Evolutionary conservation across 2,888 invertebrate species (phyloP).

Genomic region (Caenorhabditis sp.): DNA sequence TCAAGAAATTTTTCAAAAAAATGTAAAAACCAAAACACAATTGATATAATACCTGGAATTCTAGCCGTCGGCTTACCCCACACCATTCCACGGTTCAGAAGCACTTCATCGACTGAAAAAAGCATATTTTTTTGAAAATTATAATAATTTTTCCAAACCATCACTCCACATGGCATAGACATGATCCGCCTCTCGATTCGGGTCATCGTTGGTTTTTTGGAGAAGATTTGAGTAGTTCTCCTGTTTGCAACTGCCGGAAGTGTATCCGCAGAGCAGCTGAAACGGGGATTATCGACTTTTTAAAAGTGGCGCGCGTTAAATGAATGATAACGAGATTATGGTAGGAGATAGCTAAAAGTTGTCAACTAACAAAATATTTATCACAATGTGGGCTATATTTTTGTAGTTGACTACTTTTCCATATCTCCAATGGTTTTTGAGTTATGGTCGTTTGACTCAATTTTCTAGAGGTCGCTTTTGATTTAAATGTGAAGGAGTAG

Average conservation of each 20-base stretch:
- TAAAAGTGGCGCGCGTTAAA: no score
- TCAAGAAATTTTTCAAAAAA: background rate
- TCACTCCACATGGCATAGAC: slow-evolving; percentile 83
- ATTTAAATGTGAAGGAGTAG: no score
- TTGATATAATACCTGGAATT: slow-evolving; percentile 78
- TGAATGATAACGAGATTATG: background rate
- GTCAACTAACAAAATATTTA: background rate
- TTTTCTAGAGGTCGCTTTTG: no score
- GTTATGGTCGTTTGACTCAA: background rate
- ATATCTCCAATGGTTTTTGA: background rate
- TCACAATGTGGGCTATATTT: background rate
- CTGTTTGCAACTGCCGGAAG: slow-evolving; percentile 80
- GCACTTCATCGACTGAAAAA: slow-evolving; percentile 80
- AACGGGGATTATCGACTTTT: background rate
- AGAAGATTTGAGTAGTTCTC: slow-evolving; percentile 81
- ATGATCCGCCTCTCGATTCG: slow-evolving; percentile 78
- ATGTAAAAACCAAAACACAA: background rate
- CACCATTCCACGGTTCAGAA: slow-evolving; percentile 80
- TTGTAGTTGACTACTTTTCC: background rate
- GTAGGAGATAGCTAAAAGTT: background rate
- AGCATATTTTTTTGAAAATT: background rate
- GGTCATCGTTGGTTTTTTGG: slow-evolving; percentile 81
- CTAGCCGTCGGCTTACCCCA: slow-evolving; percentile 82
- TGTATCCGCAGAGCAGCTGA: slow-evolving; percentile 80
- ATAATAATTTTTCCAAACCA: slow-evolving; percentile 62